Evolutionary conservation across 30 jellyfish, hydroid and myxozoan species (phyloP).

Genomic region (Turritopsis rubra): DNA sequence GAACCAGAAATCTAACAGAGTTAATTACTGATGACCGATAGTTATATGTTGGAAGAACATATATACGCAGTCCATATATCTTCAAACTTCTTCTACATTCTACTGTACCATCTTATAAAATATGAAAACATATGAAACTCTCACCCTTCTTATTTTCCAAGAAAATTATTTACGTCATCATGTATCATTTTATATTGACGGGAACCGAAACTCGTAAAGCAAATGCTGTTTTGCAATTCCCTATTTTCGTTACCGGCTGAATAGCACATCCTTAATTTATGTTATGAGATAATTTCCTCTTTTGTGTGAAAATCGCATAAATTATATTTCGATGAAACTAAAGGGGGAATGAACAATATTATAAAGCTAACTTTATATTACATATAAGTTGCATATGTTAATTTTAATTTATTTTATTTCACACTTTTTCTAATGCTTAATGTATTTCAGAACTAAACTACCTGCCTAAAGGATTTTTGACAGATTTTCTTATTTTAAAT

Average conservation of each 20-base stretch:
- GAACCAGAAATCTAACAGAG: too few relatives aligned
- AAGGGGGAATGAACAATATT: not conserved
- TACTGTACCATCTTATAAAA: too few relatives aligned
- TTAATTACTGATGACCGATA: too few relatives aligned
- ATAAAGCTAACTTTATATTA: too few relatives aligned
- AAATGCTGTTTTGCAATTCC: not conserved
- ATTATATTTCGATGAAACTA: not conserved
- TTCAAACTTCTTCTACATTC: too few relatives aligned
- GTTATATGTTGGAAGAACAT: too few relatives aligned
- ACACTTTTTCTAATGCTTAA: not conserved
- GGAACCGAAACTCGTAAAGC: not conserved
- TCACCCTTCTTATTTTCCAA: not conserved
- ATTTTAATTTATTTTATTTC: too few relatives aligned
- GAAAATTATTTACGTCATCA: not conserved
- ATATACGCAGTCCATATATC: too few relatives aligned
- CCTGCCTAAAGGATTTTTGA: too few relatives aligned
- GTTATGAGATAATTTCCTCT: not conserved
- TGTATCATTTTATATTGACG: not conserved
- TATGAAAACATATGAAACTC: too few relatives aligned
- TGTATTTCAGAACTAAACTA: not conserved
- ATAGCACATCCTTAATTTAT: not conserved
- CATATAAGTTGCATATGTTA: too few relatives aligned
- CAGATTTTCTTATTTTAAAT: too few relatives aligned
- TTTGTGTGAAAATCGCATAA: not conserved
- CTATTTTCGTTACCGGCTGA: not conserved